Evolutionary conservation across 2,888 invertebrate genomes (phyloP).

Genomic region (Meghimatium bilineatum): DNA sequence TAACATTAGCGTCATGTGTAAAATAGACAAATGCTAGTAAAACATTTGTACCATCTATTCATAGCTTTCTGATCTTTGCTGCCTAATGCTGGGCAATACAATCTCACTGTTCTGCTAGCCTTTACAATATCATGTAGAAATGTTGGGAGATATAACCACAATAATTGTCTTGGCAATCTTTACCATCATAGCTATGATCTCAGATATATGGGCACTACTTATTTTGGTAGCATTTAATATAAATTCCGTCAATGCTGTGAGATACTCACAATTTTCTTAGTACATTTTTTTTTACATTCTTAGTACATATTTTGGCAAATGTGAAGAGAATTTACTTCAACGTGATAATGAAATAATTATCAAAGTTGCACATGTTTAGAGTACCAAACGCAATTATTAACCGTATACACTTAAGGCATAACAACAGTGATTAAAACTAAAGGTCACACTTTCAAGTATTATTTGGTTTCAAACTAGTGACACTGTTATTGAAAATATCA

Average conservation of each 20-base stretch:
- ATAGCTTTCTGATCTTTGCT: too few species aligned
- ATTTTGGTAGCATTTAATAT: too few species aligned
- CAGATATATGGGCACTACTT: too few species aligned
- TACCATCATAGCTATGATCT: too few species aligned
- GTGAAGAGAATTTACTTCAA: not conserved
- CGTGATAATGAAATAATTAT: not conserved
- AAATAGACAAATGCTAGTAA: not conserved
- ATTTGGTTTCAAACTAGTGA: slow-evolving; percentile 14
- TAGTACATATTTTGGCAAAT: not conserved
- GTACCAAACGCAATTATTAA: not conserved
- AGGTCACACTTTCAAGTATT: not conserved
- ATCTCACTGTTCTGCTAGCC: too few species aligned
- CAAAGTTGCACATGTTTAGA: not conserved
- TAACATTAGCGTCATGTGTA: not conserved
- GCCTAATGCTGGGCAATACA: too few species aligned
- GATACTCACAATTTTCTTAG: not conserved
- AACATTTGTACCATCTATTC: too few species aligned
- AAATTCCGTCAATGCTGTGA: too few species aligned
- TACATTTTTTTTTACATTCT: not conserved
- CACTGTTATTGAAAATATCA: not conserved
- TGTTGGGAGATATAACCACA: too few species aligned
- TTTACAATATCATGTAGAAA: too few species aligned
- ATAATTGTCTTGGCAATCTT: too few species aligned
- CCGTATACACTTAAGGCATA: not conserved
- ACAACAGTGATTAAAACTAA: not conserved